Base-by-base conservation (phyloP, 2,888 invertebrate genomes). In the Crepidodera aurea region DNA sequence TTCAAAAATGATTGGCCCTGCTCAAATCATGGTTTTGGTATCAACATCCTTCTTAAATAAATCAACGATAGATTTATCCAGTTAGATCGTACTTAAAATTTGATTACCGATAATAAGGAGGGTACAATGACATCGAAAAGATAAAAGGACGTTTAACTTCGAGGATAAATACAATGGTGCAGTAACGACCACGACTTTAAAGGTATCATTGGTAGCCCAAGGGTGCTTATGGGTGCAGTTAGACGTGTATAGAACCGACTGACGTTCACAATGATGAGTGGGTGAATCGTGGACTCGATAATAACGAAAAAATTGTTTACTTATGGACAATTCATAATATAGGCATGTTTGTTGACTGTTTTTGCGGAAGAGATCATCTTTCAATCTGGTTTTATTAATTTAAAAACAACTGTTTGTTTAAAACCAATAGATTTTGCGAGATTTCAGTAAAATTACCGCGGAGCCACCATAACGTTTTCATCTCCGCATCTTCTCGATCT, bases 211-310 rank as follows among this genome's bases (percentile, higher is more conserved):
- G 68, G 73, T 71, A 73, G 75, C 76, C 71, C 61, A 69, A 55
- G 74, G 74, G 73, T 69, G 68, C 71, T 68, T 40, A 62, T 76
- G 73, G 75, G 75, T 74, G 75, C 73, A 76, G 75, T 75, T 66
- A 58, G 68, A 65, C 62, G 66, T 62, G 66, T 62, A 62, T 62
- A 55, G 60, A 60, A 62, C 62, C 62, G 67, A 75, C 63, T 66
- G 67, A 63, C 60, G 60, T 67, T 66, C 62, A 70, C 70, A 69
- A 73, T 71, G 69, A 67, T 64, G 73, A 70, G 71, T 73, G 73
- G 73, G 72, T 73, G 72, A 63, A 57, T 48, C 48, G 44, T 16
- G 42, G 12, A 34, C 59, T 40, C 67, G 60, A 59, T 54, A 60
- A 62, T 60, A 34, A 58, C 19, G 18, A 40, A 13, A 51, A 46